These are phyloP conservation scores for Bubo scandiacus DNA, from an alignment of 2,113 vertebrate species.

Conservation along the genomic window DNA sequence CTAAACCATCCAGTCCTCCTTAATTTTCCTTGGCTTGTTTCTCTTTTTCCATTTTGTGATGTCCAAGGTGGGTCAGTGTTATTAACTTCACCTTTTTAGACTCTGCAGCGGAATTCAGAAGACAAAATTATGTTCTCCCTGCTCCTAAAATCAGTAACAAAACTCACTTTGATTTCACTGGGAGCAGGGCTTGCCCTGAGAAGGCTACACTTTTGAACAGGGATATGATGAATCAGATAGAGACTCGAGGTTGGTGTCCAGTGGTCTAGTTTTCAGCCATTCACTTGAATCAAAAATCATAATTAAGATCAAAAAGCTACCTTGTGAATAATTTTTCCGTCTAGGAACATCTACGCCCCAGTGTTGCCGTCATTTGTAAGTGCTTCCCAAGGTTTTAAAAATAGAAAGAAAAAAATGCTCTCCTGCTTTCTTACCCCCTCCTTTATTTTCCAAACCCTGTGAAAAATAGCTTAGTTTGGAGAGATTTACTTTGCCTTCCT, in stretches of 20 bases:
- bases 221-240: not conserved
- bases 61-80: not conserved
- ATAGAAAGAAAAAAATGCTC: conserved; percentile 56
- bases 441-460: conserved; percentile 47
- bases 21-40: conserved; percentile 28
- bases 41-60: not conserved
- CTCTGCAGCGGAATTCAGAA: not conserved
- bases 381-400: conserved; percentile 57
- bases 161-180: not conserved
- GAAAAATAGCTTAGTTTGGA: conserved; percentile 33
- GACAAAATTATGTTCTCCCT: not conserved
- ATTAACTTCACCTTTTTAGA: not conserved
- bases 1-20: not conserved
- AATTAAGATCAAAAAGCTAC: not conserved
- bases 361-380: not conserved
- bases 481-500: conserved; percentile 15
- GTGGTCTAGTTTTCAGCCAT: not conserved
- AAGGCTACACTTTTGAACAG: not conserved
- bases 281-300: not conserved
- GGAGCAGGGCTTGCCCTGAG: not conserved
- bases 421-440: not conserved
- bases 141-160: not conserved
- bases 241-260: not conserved
- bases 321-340: not conserved
- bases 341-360: not conserved